Conservation (phyloP, 2,888 invertebrate species). For the Rotaria magnacalcarata region DNA sequence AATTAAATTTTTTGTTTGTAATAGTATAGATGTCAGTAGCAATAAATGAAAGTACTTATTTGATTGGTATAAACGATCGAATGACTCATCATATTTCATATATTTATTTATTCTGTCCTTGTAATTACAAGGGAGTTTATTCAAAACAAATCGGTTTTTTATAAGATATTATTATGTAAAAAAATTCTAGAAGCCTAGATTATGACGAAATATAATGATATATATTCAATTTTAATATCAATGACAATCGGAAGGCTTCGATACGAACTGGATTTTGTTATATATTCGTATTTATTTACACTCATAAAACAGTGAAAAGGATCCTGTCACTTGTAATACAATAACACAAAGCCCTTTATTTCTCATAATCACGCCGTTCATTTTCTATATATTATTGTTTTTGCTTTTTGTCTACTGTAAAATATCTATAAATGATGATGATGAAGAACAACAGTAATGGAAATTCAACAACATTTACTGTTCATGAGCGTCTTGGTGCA, state of each 20-base stretch:
- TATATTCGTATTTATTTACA: background rate
- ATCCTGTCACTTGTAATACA: background rate
- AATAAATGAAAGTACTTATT: background rate
- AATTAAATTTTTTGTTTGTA: no score
- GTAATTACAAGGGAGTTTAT: background rate
- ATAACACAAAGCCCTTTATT: background rate
- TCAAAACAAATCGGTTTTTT: background rate
- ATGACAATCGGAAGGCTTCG: background rate
- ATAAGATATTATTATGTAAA: background rate
- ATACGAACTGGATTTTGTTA: background rate
- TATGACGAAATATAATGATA: background rate
- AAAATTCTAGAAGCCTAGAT: background rate
- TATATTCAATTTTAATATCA: background rate
- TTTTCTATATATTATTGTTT: background rate
- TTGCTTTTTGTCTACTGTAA: background rate
- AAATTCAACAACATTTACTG: background rate
- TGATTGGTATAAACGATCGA: background rate
- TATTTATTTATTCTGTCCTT: slow-evolving; percentile 18
- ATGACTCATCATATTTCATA: background rate
- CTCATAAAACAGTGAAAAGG: background rate
- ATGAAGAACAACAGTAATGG: background rate
- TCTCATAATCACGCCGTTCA: background rate
- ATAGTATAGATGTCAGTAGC: background rate
- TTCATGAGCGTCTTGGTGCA: slow-evolving; percentile 25
- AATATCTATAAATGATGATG: background rate